Conservation (phyloP, 2,113 vertebrate genomes). For the Argyrosomus japonicus region DNA sequence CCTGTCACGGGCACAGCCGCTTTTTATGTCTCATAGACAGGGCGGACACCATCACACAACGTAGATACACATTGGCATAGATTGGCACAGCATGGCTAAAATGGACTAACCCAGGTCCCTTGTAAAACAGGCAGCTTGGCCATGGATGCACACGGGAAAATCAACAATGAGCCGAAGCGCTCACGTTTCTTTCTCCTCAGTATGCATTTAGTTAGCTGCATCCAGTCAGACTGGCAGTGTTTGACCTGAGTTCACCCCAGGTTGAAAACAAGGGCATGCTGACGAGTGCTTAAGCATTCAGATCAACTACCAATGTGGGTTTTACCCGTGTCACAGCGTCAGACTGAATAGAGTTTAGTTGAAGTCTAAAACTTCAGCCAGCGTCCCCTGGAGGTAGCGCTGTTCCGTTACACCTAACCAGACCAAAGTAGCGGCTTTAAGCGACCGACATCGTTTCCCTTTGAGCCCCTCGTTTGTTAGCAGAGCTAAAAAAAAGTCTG, state of each 20-base stretch:
- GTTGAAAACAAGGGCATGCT: not conserved
- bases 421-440: not conserved
- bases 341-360: not conserved
- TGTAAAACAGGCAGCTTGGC: not conserved
- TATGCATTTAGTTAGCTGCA: not conserved
- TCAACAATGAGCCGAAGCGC: not conserved
- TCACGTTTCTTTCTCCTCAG: not conserved
- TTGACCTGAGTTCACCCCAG: constrained; percentile 9
- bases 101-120: not conserved
- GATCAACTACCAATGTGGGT: not conserved
- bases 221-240: not conserved
- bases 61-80: not conserved
- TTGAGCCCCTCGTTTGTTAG: constrained; percentile 26
- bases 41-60: not conserved
- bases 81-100: not conserved
- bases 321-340: not conserved
- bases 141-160: not conserved
- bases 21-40: too few relatives aligned
- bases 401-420: not conserved
- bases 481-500: constrained; percentile 33
- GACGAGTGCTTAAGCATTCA: not conserved
- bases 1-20: not conserved
- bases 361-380: not conserved
- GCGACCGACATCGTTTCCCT: constrained; percentile 8
- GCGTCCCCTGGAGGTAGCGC: not conserved